Conservation (phyloP, 2,888 invertebrate species). For the Acanthosepion esculentum region DNA sequence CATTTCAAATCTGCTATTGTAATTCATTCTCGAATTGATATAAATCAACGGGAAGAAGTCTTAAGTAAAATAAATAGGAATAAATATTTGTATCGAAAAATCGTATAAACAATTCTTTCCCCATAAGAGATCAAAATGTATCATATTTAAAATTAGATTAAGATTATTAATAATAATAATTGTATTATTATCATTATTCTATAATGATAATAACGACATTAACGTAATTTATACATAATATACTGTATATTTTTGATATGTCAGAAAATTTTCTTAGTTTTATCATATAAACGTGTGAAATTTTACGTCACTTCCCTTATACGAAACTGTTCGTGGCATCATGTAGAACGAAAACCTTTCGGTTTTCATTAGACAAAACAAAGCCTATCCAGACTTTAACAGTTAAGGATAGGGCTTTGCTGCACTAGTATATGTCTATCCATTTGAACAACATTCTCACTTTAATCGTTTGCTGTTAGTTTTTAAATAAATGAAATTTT, state of each 20-base stretch:
- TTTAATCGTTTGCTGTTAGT: background rate
- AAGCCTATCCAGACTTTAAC: background rate
- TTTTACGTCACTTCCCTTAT: constrained; percentile 33
- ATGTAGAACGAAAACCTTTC: background rate
- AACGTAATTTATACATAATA: background rate
- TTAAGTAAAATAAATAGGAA: background rate
- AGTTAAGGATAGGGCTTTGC: background rate
- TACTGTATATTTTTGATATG: background rate
- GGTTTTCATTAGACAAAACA: background rate
- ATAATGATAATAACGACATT: background rate
- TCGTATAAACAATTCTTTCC: background rate
- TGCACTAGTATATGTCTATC: background rate
- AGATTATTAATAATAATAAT: background rate
- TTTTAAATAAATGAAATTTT: background rate
- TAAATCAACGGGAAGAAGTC: no score
- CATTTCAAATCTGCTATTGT: background rate
- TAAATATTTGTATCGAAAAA: background rate
- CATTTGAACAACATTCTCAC: background rate
- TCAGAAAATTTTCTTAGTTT: background rate
- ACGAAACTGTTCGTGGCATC: background rate
- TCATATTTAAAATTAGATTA: background rate
- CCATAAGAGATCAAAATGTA: background rate
- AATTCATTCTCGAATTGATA: background rate
- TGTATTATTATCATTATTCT: background rate
- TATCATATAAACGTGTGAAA: background rate